A percentile compares a stretch with the other conserved stretches of the same genome.
phyloP scores from a whole-genome alignment of 2,797 vertebrate genomes.

The Steatocranus sp. region DNA sequence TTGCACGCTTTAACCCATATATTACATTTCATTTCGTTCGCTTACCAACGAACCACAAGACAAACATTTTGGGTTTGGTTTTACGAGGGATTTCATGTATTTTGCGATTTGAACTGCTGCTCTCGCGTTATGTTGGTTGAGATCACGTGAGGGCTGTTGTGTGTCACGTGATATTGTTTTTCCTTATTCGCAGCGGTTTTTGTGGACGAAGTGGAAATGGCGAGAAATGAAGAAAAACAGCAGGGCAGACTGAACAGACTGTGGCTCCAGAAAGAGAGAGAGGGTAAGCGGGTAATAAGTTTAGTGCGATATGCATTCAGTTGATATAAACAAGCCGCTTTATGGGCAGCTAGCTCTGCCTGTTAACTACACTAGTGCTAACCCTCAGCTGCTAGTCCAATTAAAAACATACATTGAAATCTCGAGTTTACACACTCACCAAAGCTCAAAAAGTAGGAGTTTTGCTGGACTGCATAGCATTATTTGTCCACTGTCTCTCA shows the following conservation, averaged over 20 bases:
- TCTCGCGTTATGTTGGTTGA: not conserved
- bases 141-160: not conserved
- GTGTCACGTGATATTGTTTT: conserved; percentile 57
- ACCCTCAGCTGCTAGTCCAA: not conserved
- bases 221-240: conserved; percentile 82
- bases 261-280: conserved; percentile 79
- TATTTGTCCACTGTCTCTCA: not conserved
- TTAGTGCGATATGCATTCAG: rapidly evolving
- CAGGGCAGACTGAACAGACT: conserved; percentile 76
- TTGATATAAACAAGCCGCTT: not conserved
- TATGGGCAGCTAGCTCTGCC: not conserved
- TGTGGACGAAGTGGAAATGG: conserved; percentile 53
- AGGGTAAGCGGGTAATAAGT: conserved; percentile 42
- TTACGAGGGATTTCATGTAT: rapidly evolving
- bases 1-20: not conserved
- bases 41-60: too few relatives aligned
- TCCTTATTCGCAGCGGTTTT: rapidly evolving
- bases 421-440: rapidly evolving
- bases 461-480: not conserved
- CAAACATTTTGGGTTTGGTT: not conserved
- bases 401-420: not conserved
- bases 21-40: not conserved
- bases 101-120: not conserved
- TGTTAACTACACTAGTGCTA: not conserved
- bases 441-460: not conserved